Conservation (phyloP, 64 coral and sea anemone genomes). For the Cladopsammia gracilis region DNA sequence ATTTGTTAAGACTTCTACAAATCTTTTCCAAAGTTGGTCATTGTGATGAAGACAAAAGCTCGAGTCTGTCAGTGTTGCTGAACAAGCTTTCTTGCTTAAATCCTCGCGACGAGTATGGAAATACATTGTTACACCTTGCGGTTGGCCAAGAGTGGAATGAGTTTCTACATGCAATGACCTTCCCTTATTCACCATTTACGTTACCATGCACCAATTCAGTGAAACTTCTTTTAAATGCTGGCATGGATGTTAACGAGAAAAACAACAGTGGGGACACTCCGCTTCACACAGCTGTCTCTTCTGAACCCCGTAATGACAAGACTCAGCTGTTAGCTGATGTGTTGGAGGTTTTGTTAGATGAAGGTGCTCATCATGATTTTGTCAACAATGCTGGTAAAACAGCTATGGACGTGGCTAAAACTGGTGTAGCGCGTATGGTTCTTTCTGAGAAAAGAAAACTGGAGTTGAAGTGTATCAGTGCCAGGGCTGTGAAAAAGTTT, state of each 20-base stretch:
- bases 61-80: no score
- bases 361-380: conserved; percentile 7
- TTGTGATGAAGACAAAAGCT: no score
- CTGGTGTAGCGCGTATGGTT: conserved; percentile 13
- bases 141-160: no score
- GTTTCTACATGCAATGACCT: no score
- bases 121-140: background rate
- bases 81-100: no score
- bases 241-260: conserved; percentile 23
- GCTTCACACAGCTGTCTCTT: background rate
- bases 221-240: conserved; percentile 28
- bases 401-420: conserved; percentile 6
- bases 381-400: conserved; percentile 32
- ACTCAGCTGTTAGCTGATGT: background rate
- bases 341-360: conserved; percentile 16
- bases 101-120: background rate
- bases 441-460: conserved; percentile 47
- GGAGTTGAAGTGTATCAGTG: conserved; percentile 44
- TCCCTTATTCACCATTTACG: background rate
- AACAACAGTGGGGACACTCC: conserved; percentile 39
- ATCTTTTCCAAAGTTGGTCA: no score
- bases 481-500: conserved; percentile 31
- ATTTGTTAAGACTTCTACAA: no score
- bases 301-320: no score
- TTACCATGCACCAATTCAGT: conserved; percentile 34